Conservation (phyloP, 2,888 invertebrate genomes). For the Pristionchus entomophagus region DNA sequence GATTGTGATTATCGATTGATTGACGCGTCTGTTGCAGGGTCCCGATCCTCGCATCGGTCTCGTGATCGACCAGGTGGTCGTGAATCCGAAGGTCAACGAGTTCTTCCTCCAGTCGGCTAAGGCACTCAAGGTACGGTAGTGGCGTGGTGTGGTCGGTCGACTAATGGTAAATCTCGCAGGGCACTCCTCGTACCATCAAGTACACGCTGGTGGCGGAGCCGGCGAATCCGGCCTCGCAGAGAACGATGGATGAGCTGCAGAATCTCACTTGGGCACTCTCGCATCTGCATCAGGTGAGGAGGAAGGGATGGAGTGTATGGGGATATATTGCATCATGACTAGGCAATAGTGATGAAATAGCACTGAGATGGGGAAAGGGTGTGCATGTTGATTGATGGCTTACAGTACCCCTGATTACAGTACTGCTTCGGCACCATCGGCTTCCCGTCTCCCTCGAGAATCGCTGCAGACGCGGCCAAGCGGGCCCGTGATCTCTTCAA, state of each 20-base stretch:
- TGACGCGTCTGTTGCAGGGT: neutral
- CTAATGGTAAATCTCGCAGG: neutral
- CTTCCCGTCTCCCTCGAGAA: neutral
- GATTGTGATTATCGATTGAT: neutral
- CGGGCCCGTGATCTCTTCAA: conserved; percentile 8
- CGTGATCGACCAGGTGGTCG: conserved; percentile 32
- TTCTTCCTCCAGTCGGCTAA: conserved; percentile 30
- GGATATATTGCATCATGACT: no score
- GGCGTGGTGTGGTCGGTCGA: neutral
- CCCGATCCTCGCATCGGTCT: conserved; percentile 36
- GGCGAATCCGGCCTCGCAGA: neutral
- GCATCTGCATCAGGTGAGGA: conserved; percentile 38
- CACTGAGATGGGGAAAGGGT: no score
- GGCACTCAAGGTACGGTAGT: conserved; percentile 39
- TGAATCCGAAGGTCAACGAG: conserved; percentile 36
- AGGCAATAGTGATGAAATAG: no score
- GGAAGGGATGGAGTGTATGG: neutral
- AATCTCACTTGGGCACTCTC: conserved; percentile 2
- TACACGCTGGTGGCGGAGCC: conserved; percentile 38
- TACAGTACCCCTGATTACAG: neutral
- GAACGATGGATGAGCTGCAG: conserved; percentile 31
- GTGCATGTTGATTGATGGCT: no score
- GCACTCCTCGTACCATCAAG: conserved; percentile 32
- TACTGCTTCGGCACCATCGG: conserved; percentile 24
- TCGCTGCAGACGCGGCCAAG: conserved; percentile 17